These are phyloP conservation scores for Andrena camellia DNA, from an alignment of 2,888 invertebrate species.

Conservation along the genomic window DNA sequence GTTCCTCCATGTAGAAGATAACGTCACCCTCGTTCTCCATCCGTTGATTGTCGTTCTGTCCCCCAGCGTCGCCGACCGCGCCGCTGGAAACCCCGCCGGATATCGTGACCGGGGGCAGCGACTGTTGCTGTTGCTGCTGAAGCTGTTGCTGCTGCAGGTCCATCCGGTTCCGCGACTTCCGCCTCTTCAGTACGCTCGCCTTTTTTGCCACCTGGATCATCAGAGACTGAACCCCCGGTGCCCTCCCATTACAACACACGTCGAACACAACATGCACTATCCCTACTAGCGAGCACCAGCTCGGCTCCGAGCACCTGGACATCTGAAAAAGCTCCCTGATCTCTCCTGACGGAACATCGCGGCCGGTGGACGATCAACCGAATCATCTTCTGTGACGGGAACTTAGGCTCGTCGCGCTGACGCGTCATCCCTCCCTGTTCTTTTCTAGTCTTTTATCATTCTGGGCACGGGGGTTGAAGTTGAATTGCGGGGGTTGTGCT, in stretches of 20 bases:
- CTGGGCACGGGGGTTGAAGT: too few species aligned
- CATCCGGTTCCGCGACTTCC: conserved; percentile 90
- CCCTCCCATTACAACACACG: conserved; percentile 84
- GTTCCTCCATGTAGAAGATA: conserved; percentile 89
- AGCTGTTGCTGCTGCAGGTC: conserved; percentile 84
- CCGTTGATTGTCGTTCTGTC: conserved; percentile 78
- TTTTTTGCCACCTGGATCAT: conserved; percentile 91
- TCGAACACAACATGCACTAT: conserved; percentile 84
- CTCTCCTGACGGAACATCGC: not conserved
- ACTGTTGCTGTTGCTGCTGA: conserved; percentile 76
- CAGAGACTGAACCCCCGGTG: conserved; percentile 88
- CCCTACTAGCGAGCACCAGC: conserved; percentile 70
- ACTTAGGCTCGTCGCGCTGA: conserved; percentile 30
- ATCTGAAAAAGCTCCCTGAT: conserved; percentile 56
- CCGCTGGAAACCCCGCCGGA: conserved; percentile 67
- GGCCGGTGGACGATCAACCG: not conserved
- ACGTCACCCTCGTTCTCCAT: conserved; percentile 88
- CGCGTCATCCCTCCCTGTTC: not conserved
- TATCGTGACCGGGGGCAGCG: conserved; percentile 72
- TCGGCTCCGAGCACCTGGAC: conserved; percentile 49
- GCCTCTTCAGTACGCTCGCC: conserved; percentile 90
- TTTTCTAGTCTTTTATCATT: not conserved
- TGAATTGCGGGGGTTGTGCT: too few species aligned
- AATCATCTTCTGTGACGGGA: not conserved
- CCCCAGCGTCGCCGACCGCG: conserved; percentile 32